Evolutionary conservation across 2,797 vertebrate genomes (phyloP), one percentile per base, ranked within the genome.

Genomic region (Rhabdomys pumilio): DNA sequence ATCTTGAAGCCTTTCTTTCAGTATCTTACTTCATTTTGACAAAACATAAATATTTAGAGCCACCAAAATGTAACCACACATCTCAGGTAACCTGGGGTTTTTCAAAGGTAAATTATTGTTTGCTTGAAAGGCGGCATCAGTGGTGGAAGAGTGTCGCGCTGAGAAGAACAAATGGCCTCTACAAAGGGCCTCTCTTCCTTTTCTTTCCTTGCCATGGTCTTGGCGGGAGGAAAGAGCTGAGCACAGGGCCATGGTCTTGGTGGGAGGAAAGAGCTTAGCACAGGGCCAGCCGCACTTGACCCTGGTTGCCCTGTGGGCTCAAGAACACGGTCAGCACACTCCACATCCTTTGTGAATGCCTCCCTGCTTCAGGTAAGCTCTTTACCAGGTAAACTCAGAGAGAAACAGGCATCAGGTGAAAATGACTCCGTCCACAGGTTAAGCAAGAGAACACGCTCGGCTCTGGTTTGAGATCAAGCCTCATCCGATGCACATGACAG

Each of bases 11-110:
- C 61, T 94, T 95, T 95, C 44, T 93, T 95, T 95, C 84, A 96
- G 86, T 92, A 77, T 95, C 95, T 83, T 79, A 89, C 89, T 97
- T 97, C 55, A 55, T 92, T 97, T 95, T 89, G 90, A 95, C 79
- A 96, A 97, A 97, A 87, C 53, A 93, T 76, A 95, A 90, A 75
- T 84, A 92, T 96, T 86, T 57, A 90, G 73, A 47, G 41, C 50
- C 75, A 72, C 75, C 93, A 92, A 86, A 95, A 95, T 22, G 8
- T 73, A 94, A 90, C 65, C 44, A 72, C 34, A 89, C 34, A 80
- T 96, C 77, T 95, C 57, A 89, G 89, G 80, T 94, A 94, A 87
- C 61, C 88, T 91, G 73, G 79, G 76, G 77, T 86, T 96, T 95
- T 65, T 59, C 86, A 29, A 95, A 96, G 95, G 29, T 83, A 91